Conservation (phyloP, 2,797 vertebrate species). For the Sebastes variabilis region DNA sequence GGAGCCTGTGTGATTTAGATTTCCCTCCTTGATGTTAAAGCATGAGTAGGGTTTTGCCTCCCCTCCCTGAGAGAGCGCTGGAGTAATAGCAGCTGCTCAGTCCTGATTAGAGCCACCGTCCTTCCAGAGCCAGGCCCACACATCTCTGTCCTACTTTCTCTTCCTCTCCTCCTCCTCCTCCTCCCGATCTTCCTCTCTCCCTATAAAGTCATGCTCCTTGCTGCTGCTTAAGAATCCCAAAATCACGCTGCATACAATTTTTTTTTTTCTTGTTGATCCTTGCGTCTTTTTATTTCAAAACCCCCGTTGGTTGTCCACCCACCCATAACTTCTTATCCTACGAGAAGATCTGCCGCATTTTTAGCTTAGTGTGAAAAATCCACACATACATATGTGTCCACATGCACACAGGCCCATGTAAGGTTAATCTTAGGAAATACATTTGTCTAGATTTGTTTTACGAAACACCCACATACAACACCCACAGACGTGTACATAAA, state of each 20-base stretch:
- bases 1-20: constrained; percentile 45
- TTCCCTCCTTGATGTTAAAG: constrained; percentile 63
- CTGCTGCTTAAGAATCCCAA: constrained; percentile 44
- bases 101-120: constrained; percentile 76
- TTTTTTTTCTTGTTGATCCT: neutral
- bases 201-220: constrained; percentile 40
- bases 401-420: neutral
- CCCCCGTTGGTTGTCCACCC: constrained; percentile 20
- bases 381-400: neutral
- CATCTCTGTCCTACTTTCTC: constrained; percentile 76
- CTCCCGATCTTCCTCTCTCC: constrained; percentile 31
- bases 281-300: neutral
- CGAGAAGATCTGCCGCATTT: constrained; percentile 3
- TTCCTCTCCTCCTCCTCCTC: constrained; percentile 27
- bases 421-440: neutral
- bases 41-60: constrained; percentile 60
- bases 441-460: constrained; percentile 7
- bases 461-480: constrained; percentile 23
- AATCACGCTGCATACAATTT: constrained; percentile 12
- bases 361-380: neutral
- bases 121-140: constrained; percentile 69
- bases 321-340: constrained; percentile 7
- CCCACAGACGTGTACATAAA: constrained; percentile 5
- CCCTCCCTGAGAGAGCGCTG: constrained; percentile 63
- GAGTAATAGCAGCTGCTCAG: constrained; percentile 80